Percentiles rank a stretch among this genome's conserved stretches.
Evolutionary conservation across 2,113 vertebrate species (phyloP).

Genomic region (Clarias macrocephalus): DNA sequence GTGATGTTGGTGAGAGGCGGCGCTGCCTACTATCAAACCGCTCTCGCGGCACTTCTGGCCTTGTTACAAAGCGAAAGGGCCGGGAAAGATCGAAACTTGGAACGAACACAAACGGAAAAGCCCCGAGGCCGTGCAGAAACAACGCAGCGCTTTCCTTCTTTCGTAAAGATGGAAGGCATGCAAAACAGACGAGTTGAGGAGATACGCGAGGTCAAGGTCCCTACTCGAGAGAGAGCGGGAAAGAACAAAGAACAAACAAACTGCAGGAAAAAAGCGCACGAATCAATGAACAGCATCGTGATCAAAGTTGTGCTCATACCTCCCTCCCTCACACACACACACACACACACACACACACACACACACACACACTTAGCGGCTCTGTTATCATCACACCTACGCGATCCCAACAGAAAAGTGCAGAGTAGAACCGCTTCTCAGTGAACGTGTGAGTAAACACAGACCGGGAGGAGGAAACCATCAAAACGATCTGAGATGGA

Average conservation of each 20-base stretch:
- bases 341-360: neutral
- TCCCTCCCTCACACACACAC: neutral
- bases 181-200: slow-evolving; percentile 55
- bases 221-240: neutral
- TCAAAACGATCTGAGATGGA: slow-evolving; percentile 9
- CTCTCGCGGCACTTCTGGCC: slow-evolving; percentile 61
- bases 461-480: neutral
- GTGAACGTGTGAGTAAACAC: slow-evolving; percentile 28
- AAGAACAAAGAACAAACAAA: slow-evolving; percentile 23
- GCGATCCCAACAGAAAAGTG: slow-evolving; percentile 40
- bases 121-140: slow-evolving; percentile 27
- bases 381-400: slow-evolving; percentile 21
- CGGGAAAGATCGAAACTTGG: slow-evolving; percentile 59
- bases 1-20: slow-evolving; percentile 62
- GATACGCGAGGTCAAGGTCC: slow-evolving; percentile 41
- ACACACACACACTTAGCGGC: slow-evolving; percentile 27
- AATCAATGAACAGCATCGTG: slow-evolving; percentile 44
- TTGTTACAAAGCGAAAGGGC: slow-evolving; percentile 68
- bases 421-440: neutral
- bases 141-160: neutral
- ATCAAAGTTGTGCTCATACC: slow-evolving; percentile 50
- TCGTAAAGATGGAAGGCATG: slow-evolving; percentile 25
- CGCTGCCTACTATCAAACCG: slow-evolving; percentile 56
- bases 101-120: slow-evolving; percentile 57
- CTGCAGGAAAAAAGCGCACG: neutral